Base-by-base conservation (phyloP, 2,113 vertebrate genomes). In the Bagarius yarrelli region DNA sequence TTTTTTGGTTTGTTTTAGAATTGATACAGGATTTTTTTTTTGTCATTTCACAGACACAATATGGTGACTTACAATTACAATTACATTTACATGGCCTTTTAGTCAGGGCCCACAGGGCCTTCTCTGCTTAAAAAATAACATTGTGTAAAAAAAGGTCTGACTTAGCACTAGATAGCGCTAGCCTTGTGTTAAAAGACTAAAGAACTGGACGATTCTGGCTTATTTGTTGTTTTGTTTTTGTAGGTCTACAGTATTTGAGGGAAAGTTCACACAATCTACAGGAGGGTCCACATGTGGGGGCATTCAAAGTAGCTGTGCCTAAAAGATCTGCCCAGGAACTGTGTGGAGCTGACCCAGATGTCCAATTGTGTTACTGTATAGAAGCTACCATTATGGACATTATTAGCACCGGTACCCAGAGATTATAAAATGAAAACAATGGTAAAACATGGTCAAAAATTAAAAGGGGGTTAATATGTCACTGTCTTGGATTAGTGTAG, bases 351-450 rank as follows among this genome's bases (percentile, higher is more conserved):
- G 98, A 98, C 88, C 95, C 96, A 1, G 96, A 98, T 2, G 96
- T 98, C 59, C 95, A 93, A 88, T 92, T 99, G 13, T 99, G 98
- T 86, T 96, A 98, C 82, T 95, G 95, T 76, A 92, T 99, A 30
- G 98, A 99, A 85, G 95, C 91, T 80, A 98, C 97, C 36, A 95
- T 99, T 89, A 94, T 98, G 87, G 95, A 98, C 83, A 98, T 99
- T 21, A 97, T 99, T 83, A 94, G 94, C 90, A 96, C 95, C 90
- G 96, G 94, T 9, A 95, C 96, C 63, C 94, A 94, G 71, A 93
- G 92, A 66, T 86, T 95, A 80, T 95, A 92, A 91, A 13, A 34
- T 16, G 40, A 25, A 44, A 25, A 60, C 57, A 16, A 14, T 19
- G 27, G 32, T 60, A 44, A 44, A 30, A 25, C 55, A 59, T 12